Evolutionary conservation across 92 coral and sea anemone genomes (phyloP).

Genomic region (Heliopora coerulea): DNA sequence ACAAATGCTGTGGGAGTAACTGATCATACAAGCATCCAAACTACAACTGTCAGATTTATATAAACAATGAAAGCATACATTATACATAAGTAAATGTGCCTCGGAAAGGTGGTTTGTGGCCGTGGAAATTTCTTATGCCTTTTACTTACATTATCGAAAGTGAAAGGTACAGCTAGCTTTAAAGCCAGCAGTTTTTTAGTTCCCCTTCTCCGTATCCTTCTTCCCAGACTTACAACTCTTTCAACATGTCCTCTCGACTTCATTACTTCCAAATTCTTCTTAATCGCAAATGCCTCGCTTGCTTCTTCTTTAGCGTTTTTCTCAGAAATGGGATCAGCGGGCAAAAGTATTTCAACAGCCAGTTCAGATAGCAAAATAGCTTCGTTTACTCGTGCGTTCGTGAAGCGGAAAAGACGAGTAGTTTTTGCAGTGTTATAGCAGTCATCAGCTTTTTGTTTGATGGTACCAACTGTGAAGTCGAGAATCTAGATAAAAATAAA

Average conservation of each 20-base stretch:
- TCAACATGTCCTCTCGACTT: constrained; percentile 60
- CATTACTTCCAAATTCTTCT: constrained; percentile 49
- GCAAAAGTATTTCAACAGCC: constrained; percentile 75
- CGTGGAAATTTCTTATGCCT: no score
- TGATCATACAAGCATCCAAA: no score
- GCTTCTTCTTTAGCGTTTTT: constrained; percentile 77
- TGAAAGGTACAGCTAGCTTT: constrained; percentile 70
- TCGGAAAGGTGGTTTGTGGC: no score
- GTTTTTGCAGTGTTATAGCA: constrained; percentile 71
- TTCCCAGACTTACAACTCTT: constrained; percentile 63
- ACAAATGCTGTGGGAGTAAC: no score
- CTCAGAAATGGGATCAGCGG: constrained; percentile 71
- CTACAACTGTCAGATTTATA: no score
- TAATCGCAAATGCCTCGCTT: background rate
- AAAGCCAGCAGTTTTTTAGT: constrained; percentile 70
- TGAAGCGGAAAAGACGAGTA: constrained; percentile 63
- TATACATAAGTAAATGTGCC: no score
- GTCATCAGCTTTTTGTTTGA: constrained; percentile 65
- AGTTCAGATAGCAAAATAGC: constrained; percentile 70
- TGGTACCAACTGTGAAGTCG: constrained; percentile 69
- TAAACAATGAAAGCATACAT: no score
- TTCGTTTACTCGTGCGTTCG: constrained; percentile 62
- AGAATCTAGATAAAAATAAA: constrained; percentile 40
- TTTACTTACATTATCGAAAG: constrained; percentile 72
- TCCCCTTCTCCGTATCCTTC: constrained; percentile 68